Evolutionary conservation across 2,888 invertebrate genomes (phyloP).

Genomic region (Hypomecis atomaria): DNA sequence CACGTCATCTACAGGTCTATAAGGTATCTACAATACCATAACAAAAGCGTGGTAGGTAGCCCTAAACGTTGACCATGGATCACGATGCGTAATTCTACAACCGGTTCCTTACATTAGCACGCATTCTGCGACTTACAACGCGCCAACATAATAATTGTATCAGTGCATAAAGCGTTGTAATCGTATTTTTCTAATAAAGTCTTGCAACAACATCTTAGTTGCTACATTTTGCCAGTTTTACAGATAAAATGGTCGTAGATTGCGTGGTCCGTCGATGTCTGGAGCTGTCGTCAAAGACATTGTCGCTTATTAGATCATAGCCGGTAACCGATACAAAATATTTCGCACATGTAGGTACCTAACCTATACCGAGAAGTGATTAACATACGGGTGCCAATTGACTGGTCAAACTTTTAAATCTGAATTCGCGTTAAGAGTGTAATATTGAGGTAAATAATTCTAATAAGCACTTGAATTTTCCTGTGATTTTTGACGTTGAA

Average conservation of each 20-base stretch:
- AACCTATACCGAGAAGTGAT: slow-evolving; percentile 10
- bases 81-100: slow-evolving; percentile 13
- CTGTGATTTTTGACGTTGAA: background rate
- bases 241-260: background rate
- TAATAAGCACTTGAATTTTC: background rate
- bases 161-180: background rate
- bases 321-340: slow-evolving; percentile 15
- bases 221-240: background rate
- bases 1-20: too few species aligned
- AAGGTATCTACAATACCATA: too few species aligned
- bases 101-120: slow-evolving; percentile 18
- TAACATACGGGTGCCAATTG: slow-evolving; percentile 13
- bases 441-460: background rate
- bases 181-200: background rate
- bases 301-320: slow-evolving; percentile 21
- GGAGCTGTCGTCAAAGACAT: slow-evolving; percentile 2
- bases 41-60: background rate
- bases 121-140: slow-evolving; percentile 4
- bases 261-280: slow-evolving; percentile 2
- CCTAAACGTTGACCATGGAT: slow-evolving; percentile 15
- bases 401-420: slow-evolving; percentile 11
- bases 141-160: background rate
- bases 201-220: background rate
- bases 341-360: slow-evolving; percentile 2
- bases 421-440: background rate